Base-by-base conservation (phyloP, 2,113 vertebrate genomes). In the Delphinus delphis region DNA sequence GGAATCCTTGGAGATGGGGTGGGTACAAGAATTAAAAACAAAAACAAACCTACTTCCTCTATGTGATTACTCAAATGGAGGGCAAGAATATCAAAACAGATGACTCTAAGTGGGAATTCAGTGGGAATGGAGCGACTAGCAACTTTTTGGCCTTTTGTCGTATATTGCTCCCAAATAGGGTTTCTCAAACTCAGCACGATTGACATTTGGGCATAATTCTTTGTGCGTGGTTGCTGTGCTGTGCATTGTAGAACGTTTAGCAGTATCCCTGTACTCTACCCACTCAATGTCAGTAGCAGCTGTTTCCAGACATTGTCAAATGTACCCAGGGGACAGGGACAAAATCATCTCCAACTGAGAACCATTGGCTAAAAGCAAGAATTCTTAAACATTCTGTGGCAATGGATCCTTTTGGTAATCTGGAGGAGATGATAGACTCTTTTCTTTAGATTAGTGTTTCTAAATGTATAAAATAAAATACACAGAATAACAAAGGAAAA, bases 361-460 rank as follows among this genome's bases (percentile, higher is more conserved):
- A 84, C 5, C 25, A 83, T 18, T 62, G n/a, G 18, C 18, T 50
- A 82, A 90, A 89, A 90, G 47, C 4, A 89, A 94, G 50, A 79
- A 67, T 60, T 86, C 38, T 77, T 44, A 81, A 81, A 58, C 36
- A 47, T 92, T 23, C 62, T 74, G 53, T 50, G 36, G 50, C 23
- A 74, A 38, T 80, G 74, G 11, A 60, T 4, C 5, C 38, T 11
- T 89, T 73, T 87, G 84, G 60, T 36, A 81, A 82, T 41, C 31
- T 63, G 73, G 38, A 92, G 79, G 88, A 95, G 13, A 63, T 0
- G 23, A 25, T 3, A 10, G 62, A 38, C 9, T 65, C 18, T 58
- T 47, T 31, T 31, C 36, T n/a, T 90, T 15, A 79, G 33, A 93
- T 77, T 60, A n/a, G 58, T 84, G 12, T 96, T 95, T 93, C 81